Base-by-base conservation (phyloP, 2,113 vertebrate species). In the Hyaena hyaena region DNA sequence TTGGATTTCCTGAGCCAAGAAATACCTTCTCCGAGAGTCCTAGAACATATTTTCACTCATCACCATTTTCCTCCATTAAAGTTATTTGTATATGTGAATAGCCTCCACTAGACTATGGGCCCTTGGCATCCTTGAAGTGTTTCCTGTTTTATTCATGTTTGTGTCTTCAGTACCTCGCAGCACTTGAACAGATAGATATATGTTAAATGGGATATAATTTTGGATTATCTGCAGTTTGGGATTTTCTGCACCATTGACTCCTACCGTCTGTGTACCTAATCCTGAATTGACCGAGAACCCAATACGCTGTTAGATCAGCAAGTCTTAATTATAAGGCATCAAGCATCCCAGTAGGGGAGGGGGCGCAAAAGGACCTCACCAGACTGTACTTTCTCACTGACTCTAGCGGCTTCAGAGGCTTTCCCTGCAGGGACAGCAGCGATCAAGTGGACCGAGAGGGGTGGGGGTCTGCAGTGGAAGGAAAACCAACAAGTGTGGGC, bases 201-300 rank as follows among this genome's bases (percentile, higher is more conserved):
- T 92, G 50, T 90, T 81, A n/a, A 96, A 48, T 71, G 33, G 48
- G 53, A 43, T 79, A 87, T 83, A 74, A 86, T 92, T 97, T 95
- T 95, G 74, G 63, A 74, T 97, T 89, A 95, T 71, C 33, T 66
- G 81, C n/a, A 7, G 16, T 76, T 65, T 58, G 74, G 33, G 28
- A 39, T 97, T 97, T 96, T 95, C 74, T 73, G 81, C 69, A 33
- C 71, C 45, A 35, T 87, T 88, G 63, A 58, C 74, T 48, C 74
- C 87, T 76, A 31, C 92, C 24, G 11, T 55, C 9, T 5, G 24
- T 50, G 82, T 63, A 43, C 43, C 83, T 97, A 81, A 85, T 77
- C 83, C 69, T n/a, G 65, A 94, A 50, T 82, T 92, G 66, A 85
- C 53, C 0, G 16, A 31, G 76, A 77, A 65, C 10, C 33, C 58